Evolutionary conservation across 1,140 invertebrate species (phyloP).

Genomic region (Micrasema minimum): DNA sequence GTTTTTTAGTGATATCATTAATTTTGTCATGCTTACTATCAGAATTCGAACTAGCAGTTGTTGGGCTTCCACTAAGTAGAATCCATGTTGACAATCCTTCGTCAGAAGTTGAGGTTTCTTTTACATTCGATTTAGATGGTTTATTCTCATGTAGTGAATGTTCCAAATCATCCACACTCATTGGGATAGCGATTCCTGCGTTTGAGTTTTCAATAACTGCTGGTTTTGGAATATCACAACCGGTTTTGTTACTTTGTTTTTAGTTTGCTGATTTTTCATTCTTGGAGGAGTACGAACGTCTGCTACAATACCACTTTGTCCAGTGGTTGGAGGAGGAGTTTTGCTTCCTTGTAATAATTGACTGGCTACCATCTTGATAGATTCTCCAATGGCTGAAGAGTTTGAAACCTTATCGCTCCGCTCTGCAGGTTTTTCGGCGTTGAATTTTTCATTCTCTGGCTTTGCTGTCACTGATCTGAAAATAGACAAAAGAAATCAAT

Average conservation of each 20-base stretch:
- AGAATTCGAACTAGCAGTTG: slow-evolving; percentile 59
- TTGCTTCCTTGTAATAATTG: slow-evolving; percentile 64
- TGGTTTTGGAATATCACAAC: slow-evolving; percentile 57
- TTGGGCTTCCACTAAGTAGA: slow-evolving; percentile 70
- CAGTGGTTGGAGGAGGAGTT: slow-evolving; percentile 56
- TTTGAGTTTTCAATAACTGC: slow-evolving; percentile 65
- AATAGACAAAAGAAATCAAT: slow-evolving; percentile 22
- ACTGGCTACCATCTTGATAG: slow-evolving; percentile 68
- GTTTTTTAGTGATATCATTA: slow-evolving; percentile 57
- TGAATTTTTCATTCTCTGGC: background rate
- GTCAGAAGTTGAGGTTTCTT: slow-evolving; percentile 69
- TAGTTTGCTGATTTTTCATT: slow-evolving; percentile 66
- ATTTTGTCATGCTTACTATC: too few relatives aligned
- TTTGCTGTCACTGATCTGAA: slow-evolving; percentile 28
- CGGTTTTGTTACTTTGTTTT: slow-evolving; percentile 61
- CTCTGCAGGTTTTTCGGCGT: background rate
- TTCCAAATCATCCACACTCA: slow-evolving; percentile 67
- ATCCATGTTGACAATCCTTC: slow-evolving; percentile 81
- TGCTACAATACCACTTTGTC: slow-evolving; percentile 59
- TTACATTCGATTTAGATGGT: slow-evolving; percentile 55
- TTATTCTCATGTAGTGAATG: slow-evolving; percentile 56
- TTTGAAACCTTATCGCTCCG: slow-evolving; percentile 23
- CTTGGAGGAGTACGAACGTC: slow-evolving; percentile 73
- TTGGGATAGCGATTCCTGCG: slow-evolving; percentile 69
- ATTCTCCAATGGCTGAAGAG: slow-evolving; percentile 62